phyloP scores from a whole-genome alignment of 2,888 invertebrate species.

The Seladonia tumulorum region DNA sequence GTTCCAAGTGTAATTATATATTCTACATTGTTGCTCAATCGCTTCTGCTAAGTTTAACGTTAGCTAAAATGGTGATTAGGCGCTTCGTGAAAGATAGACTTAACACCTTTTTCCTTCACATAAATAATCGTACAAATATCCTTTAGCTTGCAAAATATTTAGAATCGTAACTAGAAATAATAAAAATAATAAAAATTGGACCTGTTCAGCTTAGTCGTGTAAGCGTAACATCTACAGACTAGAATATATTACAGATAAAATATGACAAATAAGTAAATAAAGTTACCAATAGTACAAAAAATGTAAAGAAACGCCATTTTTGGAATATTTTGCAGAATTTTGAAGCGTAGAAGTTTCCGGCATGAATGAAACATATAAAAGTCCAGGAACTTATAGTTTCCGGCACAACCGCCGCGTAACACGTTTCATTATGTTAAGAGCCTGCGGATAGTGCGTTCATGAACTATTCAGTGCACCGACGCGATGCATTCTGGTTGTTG shows the following conservation, averaged over 20 bases:
- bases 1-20: neutral
- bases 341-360: neutral
- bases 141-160: neutral
- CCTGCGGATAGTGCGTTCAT: conserved; percentile 23
- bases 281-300: neutral
- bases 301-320: neutral
- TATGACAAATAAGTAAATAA: too few species aligned
- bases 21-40: neutral
- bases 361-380: neutral
- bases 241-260: too few species aligned
- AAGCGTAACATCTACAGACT: too few species aligned
- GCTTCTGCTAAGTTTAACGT: neutral
- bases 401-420: neutral
- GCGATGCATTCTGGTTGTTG: conserved; percentile 51
- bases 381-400: conserved; percentile 3
- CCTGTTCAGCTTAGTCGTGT: too few species aligned
- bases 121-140: neutral
- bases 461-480: conserved; percentile 40
- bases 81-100: too few species aligned
- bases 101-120: neutral
- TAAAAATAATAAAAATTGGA: neutral
- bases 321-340: neutral
- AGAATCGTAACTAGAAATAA: neutral
- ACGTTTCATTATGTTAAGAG: conserved; percentile 31
- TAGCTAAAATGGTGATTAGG: too few species aligned